These are phyloP conservation scores for Picathartes gymnocephalus DNA, from an alignment of 2,113 vertebrate genomes.

Conservation along the genomic window DNA sequence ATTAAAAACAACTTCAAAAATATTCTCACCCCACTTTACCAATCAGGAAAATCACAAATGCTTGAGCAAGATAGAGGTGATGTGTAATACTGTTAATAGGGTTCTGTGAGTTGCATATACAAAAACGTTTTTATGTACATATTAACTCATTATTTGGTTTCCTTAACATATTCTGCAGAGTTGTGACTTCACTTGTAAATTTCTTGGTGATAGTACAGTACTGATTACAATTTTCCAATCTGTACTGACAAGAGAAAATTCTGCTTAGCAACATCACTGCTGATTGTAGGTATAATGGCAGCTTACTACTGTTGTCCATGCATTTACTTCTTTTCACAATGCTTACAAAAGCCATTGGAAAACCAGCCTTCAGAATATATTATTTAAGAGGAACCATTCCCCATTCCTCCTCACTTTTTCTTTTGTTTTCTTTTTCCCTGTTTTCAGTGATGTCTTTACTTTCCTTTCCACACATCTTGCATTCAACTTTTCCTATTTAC, in stretches of 20 bases:
- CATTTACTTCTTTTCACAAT: neutral
- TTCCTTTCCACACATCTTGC: constrained; percentile 67
- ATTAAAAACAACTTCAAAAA: neutral
- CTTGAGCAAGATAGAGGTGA: neutral
- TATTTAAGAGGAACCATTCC: constrained; percentile 6
- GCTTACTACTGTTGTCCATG: neutral
- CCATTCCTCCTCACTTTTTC: constrained; percentile 51
- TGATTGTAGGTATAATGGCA: neutral
- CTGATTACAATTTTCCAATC: neutral
- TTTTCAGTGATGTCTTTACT: constrained; percentile 69
- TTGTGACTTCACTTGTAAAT: neutral
- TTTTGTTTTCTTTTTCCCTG: constrained; percentile 56
- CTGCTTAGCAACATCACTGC: neutral
- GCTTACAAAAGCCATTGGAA: neutral
- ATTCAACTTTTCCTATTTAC: constrained; percentile 66
- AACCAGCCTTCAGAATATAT: neutral
- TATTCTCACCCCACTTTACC: neutral
- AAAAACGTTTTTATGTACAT: neutral
- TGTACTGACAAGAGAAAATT: neutral
- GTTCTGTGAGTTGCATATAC: neutral
- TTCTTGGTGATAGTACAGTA: neutral
- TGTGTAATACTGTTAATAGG: neutral
- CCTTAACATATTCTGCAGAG: neutral
- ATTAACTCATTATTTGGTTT: neutral
- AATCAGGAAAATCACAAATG: neutral